Evolutionary conservation across 2,888 invertebrate genomes (phyloP), one percentile per base, ranked within the genome.

Genomic region (Drosophila anomelani): DNA sequence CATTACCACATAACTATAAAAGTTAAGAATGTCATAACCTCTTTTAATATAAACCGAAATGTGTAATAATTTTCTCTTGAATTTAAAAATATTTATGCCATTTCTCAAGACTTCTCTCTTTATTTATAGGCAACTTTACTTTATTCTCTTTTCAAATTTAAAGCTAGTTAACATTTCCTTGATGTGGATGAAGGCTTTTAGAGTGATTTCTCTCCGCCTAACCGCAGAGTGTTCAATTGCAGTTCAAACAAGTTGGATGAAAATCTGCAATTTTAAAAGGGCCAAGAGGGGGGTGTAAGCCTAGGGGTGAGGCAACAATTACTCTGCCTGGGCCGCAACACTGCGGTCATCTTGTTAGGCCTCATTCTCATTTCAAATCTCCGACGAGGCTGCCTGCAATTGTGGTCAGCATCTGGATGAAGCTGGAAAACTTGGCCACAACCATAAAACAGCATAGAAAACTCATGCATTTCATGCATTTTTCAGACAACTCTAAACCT

Each of bases 241-340:
- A 26, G 38, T 26, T 29, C 38, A 59, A 58, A 58, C 58, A 53
- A 53, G 34, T 53, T 51, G 51, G 13, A 5, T 15, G 34, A 23
- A 36, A 49, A 29, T 38, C 38, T 58, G 38, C 36, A 15, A 58
- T 49, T 17, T 13, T 13, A 10, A 26, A 13, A 23, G 32, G 23
- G 54, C 15, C 10, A 29, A 10, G 49, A 7, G 47, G 47, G 10
- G 4, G 17, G 4, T 3, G 20, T 3, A 6, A 12, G 41, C 17
- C 5, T 41, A 1, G n/a, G 3, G 9, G n/a, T 9, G 23, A 44
- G 41, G 49, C 20, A 56, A 57, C 58, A 59, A 59, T 36, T 63
- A 47, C 62, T 38, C 51, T 53, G 29, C 57, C 17, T 15, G 56
- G 34, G 6, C 79, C 79, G 64, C 79, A 81, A 64, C 63, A 56